phyloP scores from a whole-genome alignment of 2,113 vertebrate genomes.

The Cairina moschata region DNA sequence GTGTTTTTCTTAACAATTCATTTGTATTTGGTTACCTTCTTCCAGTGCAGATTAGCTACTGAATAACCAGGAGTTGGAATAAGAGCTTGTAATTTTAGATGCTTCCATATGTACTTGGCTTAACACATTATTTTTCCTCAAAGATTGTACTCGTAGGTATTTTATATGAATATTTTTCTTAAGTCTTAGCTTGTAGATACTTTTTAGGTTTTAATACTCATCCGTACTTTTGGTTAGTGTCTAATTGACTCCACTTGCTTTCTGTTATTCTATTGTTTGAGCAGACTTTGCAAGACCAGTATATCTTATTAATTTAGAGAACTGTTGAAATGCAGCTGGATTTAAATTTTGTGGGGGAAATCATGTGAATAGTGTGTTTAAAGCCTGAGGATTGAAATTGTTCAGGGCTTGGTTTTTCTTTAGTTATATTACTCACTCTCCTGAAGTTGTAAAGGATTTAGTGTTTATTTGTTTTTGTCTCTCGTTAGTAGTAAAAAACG shows the following conservation, averaged over 20 bases:
- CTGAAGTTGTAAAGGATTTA: neutral
- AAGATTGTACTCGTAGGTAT: slow-evolving; percentile 24
- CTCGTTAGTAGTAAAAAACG: neutral
- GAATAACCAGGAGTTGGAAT: slow-evolving; percentile 55
- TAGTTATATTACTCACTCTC: neutral
- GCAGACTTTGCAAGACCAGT: neutral
- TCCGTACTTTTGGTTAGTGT: neutral
- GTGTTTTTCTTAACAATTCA: slow-evolving; percentile 66
- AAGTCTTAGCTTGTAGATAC: slow-evolving; percentile 19
- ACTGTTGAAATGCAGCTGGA: neutral
- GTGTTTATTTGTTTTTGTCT: neutral
- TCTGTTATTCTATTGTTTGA: slow-evolving; percentile 19
- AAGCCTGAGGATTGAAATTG: neutral
- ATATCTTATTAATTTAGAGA: neutral
- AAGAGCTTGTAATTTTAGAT: slow-evolving; percentile 60
- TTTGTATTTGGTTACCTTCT: slow-evolving; percentile 66
- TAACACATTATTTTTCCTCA: slow-evolving; percentile 46
- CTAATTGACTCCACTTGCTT: neutral
- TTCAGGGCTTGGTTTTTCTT: neutral
- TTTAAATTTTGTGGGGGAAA: slow-evolving; percentile 21
- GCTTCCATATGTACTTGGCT: slow-evolving; percentile 55
- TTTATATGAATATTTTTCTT: slow-evolving; percentile 46
- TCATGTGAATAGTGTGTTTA: neutral
- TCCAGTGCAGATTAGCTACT: slow-evolving; percentile 60
- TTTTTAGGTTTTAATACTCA: slow-evolving; percentile 10